A percentile compares a stretch with the other conserved stretches of the same genome.
Evolutionary conservation across 2,888 invertebrate species (phyloP).

Genomic region (Chymomyza amoena): DNA sequence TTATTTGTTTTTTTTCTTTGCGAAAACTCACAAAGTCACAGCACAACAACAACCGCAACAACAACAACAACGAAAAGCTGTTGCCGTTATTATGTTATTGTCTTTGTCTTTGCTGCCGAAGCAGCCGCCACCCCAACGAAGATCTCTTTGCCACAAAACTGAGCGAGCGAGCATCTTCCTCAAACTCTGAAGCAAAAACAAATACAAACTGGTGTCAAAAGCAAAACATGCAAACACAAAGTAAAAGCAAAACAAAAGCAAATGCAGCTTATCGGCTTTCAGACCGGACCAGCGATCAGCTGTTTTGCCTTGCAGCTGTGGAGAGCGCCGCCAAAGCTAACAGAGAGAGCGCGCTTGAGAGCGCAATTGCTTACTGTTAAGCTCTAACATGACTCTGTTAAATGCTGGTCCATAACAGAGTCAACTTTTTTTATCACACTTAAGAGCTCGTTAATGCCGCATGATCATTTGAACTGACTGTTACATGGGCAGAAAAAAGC

Average conservation of each 20-base stretch:
- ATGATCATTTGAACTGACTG: background rate
- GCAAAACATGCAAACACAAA: constrained; percentile 2
- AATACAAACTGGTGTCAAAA: constrained; percentile 13
- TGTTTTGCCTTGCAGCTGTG: constrained; percentile 26
- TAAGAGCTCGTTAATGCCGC: background rate
- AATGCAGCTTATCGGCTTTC: constrained; percentile 39
- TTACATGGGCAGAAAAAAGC: background rate
- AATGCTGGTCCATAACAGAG: background rate
- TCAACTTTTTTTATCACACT: background rate
- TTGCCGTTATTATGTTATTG: background rate
- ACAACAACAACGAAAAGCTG: constrained; percentile 22
- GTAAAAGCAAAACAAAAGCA: constrained; percentile 28
- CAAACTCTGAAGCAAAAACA: constrained; percentile 39
- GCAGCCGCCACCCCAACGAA: constrained; percentile 29
- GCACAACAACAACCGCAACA: constrained; percentile 36
- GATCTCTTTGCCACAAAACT: constrained; percentile 50
- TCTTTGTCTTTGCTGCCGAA: background rate
- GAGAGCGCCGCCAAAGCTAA: constrained; percentile 15
- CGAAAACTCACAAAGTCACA: constrained; percentile 45
- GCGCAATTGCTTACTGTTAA: constrained; percentile 15
- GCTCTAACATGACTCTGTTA: constrained; percentile 35
- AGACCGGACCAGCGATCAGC: constrained; percentile 55
- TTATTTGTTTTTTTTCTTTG: constrained; percentile 36
- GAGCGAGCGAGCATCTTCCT: constrained; percentile 56
- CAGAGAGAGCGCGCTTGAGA: background rate